These are phyloP conservation scores for Microctonus brassicae DNA, from an alignment of 2,888 invertebrate species.

Conservation along the genomic window DNA sequence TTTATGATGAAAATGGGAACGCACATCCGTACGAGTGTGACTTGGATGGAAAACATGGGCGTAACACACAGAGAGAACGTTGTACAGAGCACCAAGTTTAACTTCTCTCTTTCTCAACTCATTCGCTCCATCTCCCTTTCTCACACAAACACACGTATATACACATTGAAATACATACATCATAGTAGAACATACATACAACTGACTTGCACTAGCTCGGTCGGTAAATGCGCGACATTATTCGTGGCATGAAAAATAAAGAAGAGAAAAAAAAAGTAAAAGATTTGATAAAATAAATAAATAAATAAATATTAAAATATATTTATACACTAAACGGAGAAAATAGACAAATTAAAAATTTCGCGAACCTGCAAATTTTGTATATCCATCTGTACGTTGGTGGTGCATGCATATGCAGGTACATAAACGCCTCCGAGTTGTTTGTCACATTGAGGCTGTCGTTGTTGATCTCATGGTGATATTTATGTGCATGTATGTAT, in stretches of 20 bases:
- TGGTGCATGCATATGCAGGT: not conserved
- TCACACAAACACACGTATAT: conserved; percentile 16
- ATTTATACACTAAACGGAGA: not conserved
- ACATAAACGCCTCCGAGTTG: not conserved
- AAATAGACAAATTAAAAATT: conserved; percentile 13
- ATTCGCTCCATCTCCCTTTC: conserved; percentile 15
- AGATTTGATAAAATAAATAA: conserved; percentile 4
- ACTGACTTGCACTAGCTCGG: not conserved
- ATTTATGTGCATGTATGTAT: no score
- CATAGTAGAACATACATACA: not conserved
- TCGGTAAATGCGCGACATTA: conserved; percentile 24
- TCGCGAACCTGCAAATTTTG: conserved; percentile 30
- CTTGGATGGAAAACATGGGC: conserved; percentile 31
- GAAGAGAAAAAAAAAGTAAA: not conserved
- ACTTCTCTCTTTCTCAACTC: conserved; percentile 23
- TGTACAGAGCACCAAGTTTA: conserved; percentile 20
- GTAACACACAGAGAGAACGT: conserved; percentile 27
- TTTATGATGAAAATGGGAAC: conserved; percentile 16
- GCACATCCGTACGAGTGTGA: conserved; percentile 15
- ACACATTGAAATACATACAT: not conserved
- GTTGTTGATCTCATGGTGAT: conserved; percentile 22
- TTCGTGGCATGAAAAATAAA: conserved; percentile 22
- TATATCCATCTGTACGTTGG: not conserved
- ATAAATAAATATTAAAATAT: no score
- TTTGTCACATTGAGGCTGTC: conserved; percentile 6